Percentiles rank a stretch among this genome's conserved stretches.
These are phyloP conservation scores for Drosophila mimica DNA, from an alignment of 2,888 invertebrate species.

Conservation along the genomic window DNA sequence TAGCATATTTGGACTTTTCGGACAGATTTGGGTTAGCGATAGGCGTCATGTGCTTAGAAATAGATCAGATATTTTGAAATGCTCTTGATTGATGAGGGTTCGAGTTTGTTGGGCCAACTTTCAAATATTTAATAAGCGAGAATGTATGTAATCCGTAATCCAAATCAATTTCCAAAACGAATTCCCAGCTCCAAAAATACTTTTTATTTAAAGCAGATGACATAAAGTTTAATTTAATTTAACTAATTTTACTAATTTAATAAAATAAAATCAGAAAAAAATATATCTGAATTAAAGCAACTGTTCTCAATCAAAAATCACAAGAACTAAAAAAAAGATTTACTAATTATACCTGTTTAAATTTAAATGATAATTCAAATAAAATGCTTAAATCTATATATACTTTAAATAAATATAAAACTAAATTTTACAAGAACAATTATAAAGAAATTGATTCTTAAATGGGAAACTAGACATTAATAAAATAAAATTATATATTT, in stretches of 20 bases:
- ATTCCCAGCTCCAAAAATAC: neutral
- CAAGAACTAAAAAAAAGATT: neutral
- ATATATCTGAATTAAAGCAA: neutral
- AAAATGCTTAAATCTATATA: neutral
- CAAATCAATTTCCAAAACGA: slow-evolving; percentile 25
- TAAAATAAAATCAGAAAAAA: neutral
- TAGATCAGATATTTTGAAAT: slow-evolving; percentile 30
- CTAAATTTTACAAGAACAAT: neutral
- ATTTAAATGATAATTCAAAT: neutral
- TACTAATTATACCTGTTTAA: neutral
- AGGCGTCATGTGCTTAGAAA: slow-evolving; percentile 25
- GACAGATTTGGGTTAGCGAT: slow-evolving; percentile 58
- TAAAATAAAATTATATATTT: neutral
- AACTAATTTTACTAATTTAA: neutral
- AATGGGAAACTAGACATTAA: neutral
- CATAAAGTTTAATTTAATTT: neutral
- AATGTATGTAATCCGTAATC: slow-evolving; percentile 21
- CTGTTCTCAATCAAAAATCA: neutral
- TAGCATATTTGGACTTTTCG: slow-evolving; percentile 36
- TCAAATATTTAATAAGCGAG: slow-evolving; percentile 22
- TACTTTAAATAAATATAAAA: neutral
- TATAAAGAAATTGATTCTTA: neutral
- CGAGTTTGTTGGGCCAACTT: slow-evolving; percentile 18
- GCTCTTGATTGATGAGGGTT: slow-evolving; percentile 59
- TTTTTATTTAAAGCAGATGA: neutral